These are phyloP conservation scores for Cotesia vestalis DNA, from an alignment of 1,140 invertebrate species.

Conservation along the genomic window DNA sequence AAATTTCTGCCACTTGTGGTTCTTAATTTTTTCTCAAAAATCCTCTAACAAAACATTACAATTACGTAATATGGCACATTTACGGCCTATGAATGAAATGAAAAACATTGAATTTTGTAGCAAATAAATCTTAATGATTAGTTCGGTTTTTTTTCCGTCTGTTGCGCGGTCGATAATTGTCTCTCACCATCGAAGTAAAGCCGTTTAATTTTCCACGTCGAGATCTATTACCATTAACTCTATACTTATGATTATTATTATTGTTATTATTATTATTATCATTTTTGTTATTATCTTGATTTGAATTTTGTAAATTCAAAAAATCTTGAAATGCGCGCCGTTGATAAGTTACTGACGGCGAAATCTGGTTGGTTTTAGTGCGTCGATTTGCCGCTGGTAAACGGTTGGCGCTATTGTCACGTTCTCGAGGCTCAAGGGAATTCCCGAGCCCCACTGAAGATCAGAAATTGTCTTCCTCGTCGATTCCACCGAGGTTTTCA, in stretches of 20 bases:
- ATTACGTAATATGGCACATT: no score
- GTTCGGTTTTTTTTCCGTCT: slow-evolving; percentile 10
- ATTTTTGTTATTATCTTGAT: no score
- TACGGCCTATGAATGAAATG: neutral
- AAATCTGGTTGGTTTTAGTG: neutral
- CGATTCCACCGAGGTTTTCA: slow-evolving; percentile 58
- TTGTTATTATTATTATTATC: no score
- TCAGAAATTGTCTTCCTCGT: slow-evolving; percentile 59
- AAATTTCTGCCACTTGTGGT: no score
- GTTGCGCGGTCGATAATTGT: slow-evolving; percentile 16
- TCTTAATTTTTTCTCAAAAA: no score
- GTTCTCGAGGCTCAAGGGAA: slow-evolving; percentile 35
- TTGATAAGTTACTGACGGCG: slow-evolving; percentile 9
- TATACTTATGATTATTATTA: neutral
- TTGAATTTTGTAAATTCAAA: slow-evolving; percentile 9
- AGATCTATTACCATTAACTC: neutral
- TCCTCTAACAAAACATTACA: neutral
- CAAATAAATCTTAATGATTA: neutral
- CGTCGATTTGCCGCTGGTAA: slow-evolving; percentile 16
- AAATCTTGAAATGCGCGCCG: slow-evolving; percentile 5
- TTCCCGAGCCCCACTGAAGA: slow-evolving; percentile 42
- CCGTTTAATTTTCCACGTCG: slow-evolving; percentile 17
- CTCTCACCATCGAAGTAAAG: slow-evolving; percentile 8
- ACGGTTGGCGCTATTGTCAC: neutral
- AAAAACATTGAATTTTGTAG: neutral